Conservation (phyloP, 1,140 invertebrate species). For the Chelonus insularis region DNA sequence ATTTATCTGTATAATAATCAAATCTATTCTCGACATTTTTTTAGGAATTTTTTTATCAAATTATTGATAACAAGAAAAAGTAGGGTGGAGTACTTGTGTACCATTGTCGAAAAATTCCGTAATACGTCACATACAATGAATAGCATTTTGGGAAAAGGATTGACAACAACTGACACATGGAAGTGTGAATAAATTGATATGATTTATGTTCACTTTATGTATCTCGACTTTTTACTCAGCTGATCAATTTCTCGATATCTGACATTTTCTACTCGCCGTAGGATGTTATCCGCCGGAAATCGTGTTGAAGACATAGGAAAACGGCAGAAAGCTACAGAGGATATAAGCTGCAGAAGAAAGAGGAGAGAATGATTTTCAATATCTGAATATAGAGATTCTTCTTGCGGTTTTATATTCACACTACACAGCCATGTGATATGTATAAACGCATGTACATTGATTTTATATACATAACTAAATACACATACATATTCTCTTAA, state of each 20-base stretch:
- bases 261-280: constrained; percentile 13
- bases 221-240: not conserved
- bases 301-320: not conserved
- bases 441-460: not conserved
- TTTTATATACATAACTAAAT: no score
- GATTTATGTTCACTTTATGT: constrained; percentile 16
- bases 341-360: no score
- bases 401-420: not conserved
- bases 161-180: not conserved
- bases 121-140: no score
- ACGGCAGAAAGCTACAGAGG: not conserved
- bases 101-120: no score
- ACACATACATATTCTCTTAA: no score
- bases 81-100: no score
- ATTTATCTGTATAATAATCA: no score
- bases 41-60: no score
- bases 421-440: not conserved
- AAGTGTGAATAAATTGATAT: not conserved
- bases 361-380: constrained; percentile 4
- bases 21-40: no score
- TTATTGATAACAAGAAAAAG: no score
- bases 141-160: no score
- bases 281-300: constrained; percentile 10
- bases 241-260: constrained; percentile 20
- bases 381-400: constrained; percentile 8